Evolutionary conservation across 2,888 invertebrate genomes (phyloP), one percentile per base, ranked within the genome.

Genomic region (Agonopterix arenella): DNA sequence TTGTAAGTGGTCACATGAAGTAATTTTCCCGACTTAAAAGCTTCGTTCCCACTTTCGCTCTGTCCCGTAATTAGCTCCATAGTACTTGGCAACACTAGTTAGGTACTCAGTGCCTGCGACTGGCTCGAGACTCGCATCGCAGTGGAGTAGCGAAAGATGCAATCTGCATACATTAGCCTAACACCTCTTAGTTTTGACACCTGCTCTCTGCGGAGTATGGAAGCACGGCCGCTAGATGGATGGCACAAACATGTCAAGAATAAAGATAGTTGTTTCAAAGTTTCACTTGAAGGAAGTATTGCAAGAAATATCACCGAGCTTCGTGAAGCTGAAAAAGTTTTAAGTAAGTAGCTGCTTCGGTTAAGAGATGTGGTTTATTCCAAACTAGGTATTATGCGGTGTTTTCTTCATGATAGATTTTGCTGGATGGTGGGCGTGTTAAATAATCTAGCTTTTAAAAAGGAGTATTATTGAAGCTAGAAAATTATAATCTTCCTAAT

Each of bases 151-250:
- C 73, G 72, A 76, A 76, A 80, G 83, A 80, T 82, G 84, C 86
- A 86, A 86, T 86, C 85, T 86, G 85, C 88, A 89, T 88, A 80
- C 84, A 89, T 89, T 89, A 86, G 78, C 82, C 80, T 80, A 81
- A 84, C 78, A 79, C 80, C 80, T 77, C 79, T 76, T 79, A 84
- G 85, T 86, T 86, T 84, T 86, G 88, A 86, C 88, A 88, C 88
- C 88, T 85, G 86, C 82, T 82, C 80, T 73, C 76, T 72, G 73
- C 28, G 28, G 28, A 28, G 28, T 28, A 28, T 68, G 75, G 76
- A 73, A 74, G 76, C 69, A 73, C 64, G 60, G 63, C 64, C 59
- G 55, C 66, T 66, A 73, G 82, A 85, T 81, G 73, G 80, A 85
- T 85, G 80, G 77, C 70, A 68, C 76, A 80, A 82, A 83, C 83